Percentiles rank a stretch among this genome's conserved stretches.
phyloP scores from a whole-genome alignment of 2,888 invertebrate genomes.

The Pomacea canaliculata region DNA sequence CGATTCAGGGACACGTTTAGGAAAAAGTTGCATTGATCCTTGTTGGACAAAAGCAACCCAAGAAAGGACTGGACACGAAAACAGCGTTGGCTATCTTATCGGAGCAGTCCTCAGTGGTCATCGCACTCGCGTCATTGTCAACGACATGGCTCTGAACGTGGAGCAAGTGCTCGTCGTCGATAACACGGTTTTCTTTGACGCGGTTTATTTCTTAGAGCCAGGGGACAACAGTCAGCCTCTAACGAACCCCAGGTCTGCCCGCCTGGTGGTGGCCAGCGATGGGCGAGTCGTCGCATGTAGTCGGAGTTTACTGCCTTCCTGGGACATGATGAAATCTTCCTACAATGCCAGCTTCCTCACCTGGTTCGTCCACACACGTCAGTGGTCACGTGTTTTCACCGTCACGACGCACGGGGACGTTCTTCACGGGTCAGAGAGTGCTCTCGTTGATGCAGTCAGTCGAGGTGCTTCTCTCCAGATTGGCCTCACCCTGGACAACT shows the following conservation, averaged over 20 bases:
- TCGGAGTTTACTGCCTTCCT: background rate
- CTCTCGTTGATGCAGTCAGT: background rate
- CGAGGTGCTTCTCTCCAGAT: slow-evolving; percentile 8
- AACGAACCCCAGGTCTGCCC: background rate
- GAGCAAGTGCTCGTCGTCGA: background rate
- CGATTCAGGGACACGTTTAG: background rate
- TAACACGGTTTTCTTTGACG: background rate
- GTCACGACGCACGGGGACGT: slow-evolving; percentile 13
- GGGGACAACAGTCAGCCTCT: background rate
- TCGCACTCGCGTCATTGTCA: background rate
- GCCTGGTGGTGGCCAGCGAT: background rate
- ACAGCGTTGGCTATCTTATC: background rate
- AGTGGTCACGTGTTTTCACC: slow-evolving; percentile 15
- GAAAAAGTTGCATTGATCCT: background rate
- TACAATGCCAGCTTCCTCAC: background rate
- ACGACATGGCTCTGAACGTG: background rate
- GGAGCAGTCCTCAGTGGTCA: slow-evolving; percentile 1
- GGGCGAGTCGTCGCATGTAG: background rate
- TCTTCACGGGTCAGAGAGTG: slow-evolving; percentile 5
- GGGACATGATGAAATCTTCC: background rate
- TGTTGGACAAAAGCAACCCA: background rate
- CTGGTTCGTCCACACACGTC: slow-evolving; percentile 18
- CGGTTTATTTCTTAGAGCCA: background rate
- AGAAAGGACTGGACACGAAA: background rate
- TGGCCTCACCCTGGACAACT: background rate